These are phyloP conservation scores for Nomada hirtipes DNA, from an alignment of 2,888 invertebrate genomes.

Conservation along the genomic window DNA sequence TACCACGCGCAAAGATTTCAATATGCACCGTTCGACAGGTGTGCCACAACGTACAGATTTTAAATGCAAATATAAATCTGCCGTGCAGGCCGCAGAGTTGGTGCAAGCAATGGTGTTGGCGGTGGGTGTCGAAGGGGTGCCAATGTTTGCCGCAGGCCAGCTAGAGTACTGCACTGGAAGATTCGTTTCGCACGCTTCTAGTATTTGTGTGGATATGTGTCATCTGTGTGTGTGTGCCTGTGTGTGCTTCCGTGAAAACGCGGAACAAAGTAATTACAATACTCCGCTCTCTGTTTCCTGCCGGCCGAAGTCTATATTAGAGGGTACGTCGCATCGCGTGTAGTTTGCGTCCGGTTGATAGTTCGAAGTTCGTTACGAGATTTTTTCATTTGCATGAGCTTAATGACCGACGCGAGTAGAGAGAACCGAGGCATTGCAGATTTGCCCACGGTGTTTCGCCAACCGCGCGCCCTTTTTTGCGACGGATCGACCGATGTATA, in stretches of 20 bases:
- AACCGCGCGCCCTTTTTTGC: background rate
- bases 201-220: background rate
- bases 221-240: background rate
- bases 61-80: conserved; percentile 77
- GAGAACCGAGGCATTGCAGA: background rate
- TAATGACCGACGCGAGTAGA: background rate
- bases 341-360: conserved; percentile 31
- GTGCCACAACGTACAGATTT: conserved; percentile 70
- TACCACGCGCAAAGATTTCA: conserved; percentile 65
- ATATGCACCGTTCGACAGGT: conserved; percentile 76
- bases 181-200: conserved; percentile 17
- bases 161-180: conserved; percentile 21
- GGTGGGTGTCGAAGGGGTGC: conserved; percentile 21
- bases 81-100: conserved; percentile 35
- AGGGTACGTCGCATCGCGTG: conserved; percentile 27
- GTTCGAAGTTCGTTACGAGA: conserved; percentile 34
- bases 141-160: conserved; percentile 14
- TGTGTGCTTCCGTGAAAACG: background rate
- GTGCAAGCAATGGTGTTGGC: background rate
- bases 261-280: conserved; percentile 43
- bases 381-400: conserved; percentile 9
- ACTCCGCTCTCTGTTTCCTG: conserved; percentile 35
- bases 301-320: conserved; percentile 33
- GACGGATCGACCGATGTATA: background rate
- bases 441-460: background rate